Base-by-base conservation (phyloP, 2,113 vertebrate species). In the Nibea coibor region DNA sequence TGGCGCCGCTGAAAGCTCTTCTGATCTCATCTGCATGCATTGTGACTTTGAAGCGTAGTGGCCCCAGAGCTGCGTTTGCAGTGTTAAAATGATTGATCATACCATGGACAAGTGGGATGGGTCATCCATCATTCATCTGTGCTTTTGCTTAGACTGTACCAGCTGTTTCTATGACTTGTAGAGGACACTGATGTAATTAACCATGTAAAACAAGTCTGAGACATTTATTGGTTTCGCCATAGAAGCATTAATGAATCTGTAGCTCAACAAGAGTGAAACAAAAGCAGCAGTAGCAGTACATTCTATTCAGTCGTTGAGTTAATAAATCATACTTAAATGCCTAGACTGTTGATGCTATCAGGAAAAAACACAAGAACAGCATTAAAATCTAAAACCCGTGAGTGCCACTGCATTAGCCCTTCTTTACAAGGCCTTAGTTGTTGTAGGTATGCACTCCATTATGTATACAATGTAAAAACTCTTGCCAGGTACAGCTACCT, bases 61-160 rank as follows among this genome's bases (percentile, higher is more conserved):
- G n/a, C 62, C 83, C 54, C 64, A 26, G 80, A 85, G 56, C 58
- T 78, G 56, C 51, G 57, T 70, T 72, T 15, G 39, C 51, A 47
- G 39, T 64, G 82, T 81, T 81, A 57, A 78, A 51, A 83, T 87
- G 88, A 91, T 92, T 87, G 67, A 91, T 91, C 47, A 75, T 67
- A 72, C 63, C 69, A 65, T 59, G 28, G 42, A 75, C 75, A 79
- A 61, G 22, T 59, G 45, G 57, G 68, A 54, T 65, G n/a, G 22
- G 26, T 81, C 69, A 87, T 89, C 59, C 54, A 67, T 89, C 85
- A 88, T 86, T 68, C 54, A 31, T 43, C 75, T 82, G 73, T 87
- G 74, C 79, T 8, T 63, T 51, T 53, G 61, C 57, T 67, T 9
- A 19, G 65, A 81, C 76, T 62, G 73, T 78, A 86, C 75, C 85